Evolutionary conservation across 2,113 vertebrate genomes (phyloP), one percentile per base, ranked within the genome.

Genomic region (Azemiops feae): DNA sequence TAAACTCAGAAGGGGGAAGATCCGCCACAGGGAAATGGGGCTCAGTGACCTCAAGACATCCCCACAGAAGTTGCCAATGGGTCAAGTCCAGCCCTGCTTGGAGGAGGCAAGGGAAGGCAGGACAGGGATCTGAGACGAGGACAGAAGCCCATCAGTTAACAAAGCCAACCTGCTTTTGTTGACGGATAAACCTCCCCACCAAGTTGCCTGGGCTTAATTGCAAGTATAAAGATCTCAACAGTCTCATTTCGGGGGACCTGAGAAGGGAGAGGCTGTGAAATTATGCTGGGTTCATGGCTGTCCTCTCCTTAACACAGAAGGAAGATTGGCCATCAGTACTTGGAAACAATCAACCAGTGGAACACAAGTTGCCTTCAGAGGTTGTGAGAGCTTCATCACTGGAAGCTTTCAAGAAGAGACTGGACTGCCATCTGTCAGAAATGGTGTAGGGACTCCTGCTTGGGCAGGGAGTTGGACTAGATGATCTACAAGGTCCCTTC

Each of bases 61-160:
- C 96, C 97, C 96, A 98, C 97, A 98, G 95, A 97, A 96, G 94
- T 95, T 92, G 97, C 97, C 97, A 97, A 96, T 96, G 97, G 97
- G 96, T 98, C 98, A 98, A 96, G 96, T 98, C 96, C 98, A 96
- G 98, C 96, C 97, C 92, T 94, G 95, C 97, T 96, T 95, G 97
- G 94, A 95, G 95, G 96, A 53, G 96, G 93, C 88, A 95, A 95
- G 96, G 93, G 97, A 95, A 93, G 85, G 16, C 30, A 52, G 20
- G n/a, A 57, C 2, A 97, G 97, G 96, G 34, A n/a, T 30, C 96
- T 96, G 95, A 97, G 97, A 93, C 30, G 94, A 92, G 95, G 92
- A 95, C 69, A 92, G 90, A 94, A 92, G n/a, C 64, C 64, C 30
- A 69, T 69, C 30, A 16, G 96, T 91, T 1, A 95, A 96, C 57